phyloP scores from a whole-genome alignment of 2,888 invertebrate genomes.

The Tanytarsus gracilentus region DNA sequence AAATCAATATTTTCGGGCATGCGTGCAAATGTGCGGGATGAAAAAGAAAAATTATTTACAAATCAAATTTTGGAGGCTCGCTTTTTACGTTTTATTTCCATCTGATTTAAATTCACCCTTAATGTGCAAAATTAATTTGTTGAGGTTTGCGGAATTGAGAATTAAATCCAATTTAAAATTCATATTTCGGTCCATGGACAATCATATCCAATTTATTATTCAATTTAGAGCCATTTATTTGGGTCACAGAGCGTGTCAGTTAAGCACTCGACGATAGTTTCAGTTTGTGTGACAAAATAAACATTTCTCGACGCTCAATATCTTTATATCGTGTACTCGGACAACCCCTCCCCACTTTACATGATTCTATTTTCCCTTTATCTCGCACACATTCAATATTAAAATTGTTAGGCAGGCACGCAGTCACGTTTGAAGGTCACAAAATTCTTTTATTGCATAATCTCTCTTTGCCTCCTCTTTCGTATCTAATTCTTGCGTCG shows the following conservation, averaged over 20 bases:
- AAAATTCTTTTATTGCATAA: constrained; percentile 3
- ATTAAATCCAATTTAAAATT: no score
- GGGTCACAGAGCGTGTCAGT: no score
- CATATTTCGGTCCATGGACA: no score
- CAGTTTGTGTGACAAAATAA: no score
- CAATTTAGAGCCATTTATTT: no score
- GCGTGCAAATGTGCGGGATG: not conserved
- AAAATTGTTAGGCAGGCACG: constrained; percentile 4
- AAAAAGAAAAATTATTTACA: not conserved
- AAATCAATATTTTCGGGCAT: constrained; percentile 24
- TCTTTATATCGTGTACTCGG: no score
- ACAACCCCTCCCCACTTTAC: not conserved
- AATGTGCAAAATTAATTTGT: not conserved
- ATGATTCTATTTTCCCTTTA: not conserved
- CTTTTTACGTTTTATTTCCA: not conserved
- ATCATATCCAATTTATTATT: no score
- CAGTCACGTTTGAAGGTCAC: constrained; percentile 8
- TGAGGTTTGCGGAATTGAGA: not conserved
- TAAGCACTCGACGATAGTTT: no score
- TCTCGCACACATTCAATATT: not conserved
- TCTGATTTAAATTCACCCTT: not conserved
- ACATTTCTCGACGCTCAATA: no score
- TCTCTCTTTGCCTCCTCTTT: not conserved
- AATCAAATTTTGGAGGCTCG: constrained; percentile 6
- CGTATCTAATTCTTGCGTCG: not conserved